Percentiles rank a stretch among this genome's conserved stretches.
phyloP scores from a whole-genome alignment of 1,140 invertebrate genomes.

The Rhyacophila brunnea region DNA sequence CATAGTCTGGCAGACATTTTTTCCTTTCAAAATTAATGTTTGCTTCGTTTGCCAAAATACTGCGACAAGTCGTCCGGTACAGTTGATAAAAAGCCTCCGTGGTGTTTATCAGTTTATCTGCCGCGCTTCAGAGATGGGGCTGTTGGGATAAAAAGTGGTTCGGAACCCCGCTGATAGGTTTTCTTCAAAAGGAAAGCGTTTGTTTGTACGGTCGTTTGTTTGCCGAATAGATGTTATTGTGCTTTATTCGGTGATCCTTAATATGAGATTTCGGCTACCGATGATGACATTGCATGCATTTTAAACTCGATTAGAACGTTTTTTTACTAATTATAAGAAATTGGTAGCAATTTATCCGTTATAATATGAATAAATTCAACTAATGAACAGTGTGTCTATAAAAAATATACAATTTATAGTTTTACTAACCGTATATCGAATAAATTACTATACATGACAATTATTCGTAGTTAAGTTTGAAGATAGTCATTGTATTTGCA shows the following conservation, averaged over 20 bases:
- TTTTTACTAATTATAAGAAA: too few species aligned
- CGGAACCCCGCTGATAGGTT: slow-evolving; percentile 18
- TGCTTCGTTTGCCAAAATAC: slow-evolving; percentile 19
- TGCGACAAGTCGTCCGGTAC: slow-evolving; percentile 10
- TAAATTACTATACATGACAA: too few species aligned
- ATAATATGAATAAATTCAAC: too few species aligned
- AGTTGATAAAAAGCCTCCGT: slow-evolving; percentile 20
- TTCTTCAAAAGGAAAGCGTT: slow-evolving; percentile 12
- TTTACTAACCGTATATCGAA: too few species aligned
- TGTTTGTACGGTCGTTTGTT: background rate
- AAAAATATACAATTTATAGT: too few species aligned
- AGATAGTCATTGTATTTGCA: too few species aligned
- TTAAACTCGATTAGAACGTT: slow-evolving; percentile 7
- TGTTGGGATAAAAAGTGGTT: slow-evolving; percentile 8
- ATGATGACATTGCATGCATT: slow-evolving; percentile 27
- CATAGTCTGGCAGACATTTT: background rate
- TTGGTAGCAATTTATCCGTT: too few species aligned
- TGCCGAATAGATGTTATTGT: slow-evolving; percentile 6
- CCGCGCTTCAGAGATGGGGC: slow-evolving; percentile 11
- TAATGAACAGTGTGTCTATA: too few species aligned
- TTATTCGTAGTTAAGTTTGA: too few species aligned
- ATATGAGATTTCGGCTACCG: slow-evolving; percentile 7
- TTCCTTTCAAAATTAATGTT: slow-evolving; percentile 15
- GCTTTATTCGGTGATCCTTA: slow-evolving; percentile 6
- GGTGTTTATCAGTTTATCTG: slow-evolving; percentile 34